Evolutionary conservation across 2,797 vertebrate species (phyloP).

Genomic region (Crocodylus rhombifer): DNA sequence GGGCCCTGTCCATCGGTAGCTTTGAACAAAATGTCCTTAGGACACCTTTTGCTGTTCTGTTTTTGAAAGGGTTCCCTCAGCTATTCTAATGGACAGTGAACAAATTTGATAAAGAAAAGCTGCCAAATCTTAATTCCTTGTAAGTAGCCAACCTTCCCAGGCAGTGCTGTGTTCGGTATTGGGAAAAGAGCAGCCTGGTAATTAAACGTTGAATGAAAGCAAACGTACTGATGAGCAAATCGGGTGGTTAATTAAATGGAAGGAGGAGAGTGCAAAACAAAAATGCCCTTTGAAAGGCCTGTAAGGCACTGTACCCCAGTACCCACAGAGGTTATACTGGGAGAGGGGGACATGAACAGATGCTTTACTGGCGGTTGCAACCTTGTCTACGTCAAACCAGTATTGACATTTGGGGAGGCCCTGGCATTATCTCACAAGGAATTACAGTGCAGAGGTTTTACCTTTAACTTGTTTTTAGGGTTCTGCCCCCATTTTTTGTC

Average conservation of each 20-base stretch:
- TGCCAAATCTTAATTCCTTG: not conserved
- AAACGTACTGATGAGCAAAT: not conserved
- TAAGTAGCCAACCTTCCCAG: not conserved
- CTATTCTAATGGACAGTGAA: constrained; percentile 46
- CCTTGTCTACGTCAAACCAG: too few relatives aligned
- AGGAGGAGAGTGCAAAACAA: not conserved
- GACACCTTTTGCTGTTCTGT: not conserved
- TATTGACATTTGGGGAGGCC: too few relatives aligned
- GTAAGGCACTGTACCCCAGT: fast-evolving
- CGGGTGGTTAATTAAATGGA: not conserved
- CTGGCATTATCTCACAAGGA: fast-evolving
- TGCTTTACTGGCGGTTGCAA: too few relatives aligned
- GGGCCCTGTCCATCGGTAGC: not conserved
- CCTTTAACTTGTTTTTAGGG: not conserved
- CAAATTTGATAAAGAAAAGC: not conserved
- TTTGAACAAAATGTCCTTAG: not conserved
- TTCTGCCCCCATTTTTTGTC: too few relatives aligned
- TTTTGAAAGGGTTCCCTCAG: not conserved
- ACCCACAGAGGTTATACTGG: fast-evolving
- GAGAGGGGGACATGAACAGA: fast-evolving
- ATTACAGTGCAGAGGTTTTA: fast-evolving
- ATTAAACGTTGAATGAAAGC: constrained; percentile 34
- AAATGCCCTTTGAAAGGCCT: not conserved
- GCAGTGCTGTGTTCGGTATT: not conserved
- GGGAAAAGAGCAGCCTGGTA: not conserved